These are phyloP conservation scores for Triops cancriformis DNA, from an alignment of 1,140 invertebrate genomes.

Conservation along the genomic window DNA sequence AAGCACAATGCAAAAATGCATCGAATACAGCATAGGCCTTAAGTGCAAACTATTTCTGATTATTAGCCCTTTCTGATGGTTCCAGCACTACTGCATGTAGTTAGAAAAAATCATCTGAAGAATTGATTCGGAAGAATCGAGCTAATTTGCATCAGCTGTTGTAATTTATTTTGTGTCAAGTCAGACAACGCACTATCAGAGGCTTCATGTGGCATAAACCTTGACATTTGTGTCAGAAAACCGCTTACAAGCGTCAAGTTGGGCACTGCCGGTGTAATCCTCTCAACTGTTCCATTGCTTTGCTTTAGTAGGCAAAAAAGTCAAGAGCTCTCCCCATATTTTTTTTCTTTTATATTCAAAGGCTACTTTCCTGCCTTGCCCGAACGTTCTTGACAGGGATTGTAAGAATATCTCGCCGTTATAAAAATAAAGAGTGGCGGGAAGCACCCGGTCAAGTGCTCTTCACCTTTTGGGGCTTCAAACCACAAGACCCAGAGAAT, in stretches of 20 bases:
- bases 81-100: too few species aligned
- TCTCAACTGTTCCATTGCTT: background rate
- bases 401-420: background rate
- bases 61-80: too few species aligned
- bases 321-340: background rate
- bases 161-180: too few species aligned
- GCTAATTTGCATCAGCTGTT: too few species aligned
- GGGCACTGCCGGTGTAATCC: background rate
- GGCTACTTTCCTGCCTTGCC: background rate
- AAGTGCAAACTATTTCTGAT: too few species aligned
- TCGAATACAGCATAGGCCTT: too few species aligned
- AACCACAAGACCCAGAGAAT: background rate
- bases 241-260: conserved; percentile 1
- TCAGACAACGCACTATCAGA: too few species aligned
- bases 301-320: background rate
- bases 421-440: background rate
- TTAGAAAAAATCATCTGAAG: too few species aligned
- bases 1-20: too few species aligned
- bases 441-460: conserved; percentile 12
- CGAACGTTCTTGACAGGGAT: background rate
- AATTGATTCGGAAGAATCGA: too few species aligned
- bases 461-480: background rate
- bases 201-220: background rate
- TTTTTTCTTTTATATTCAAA: background rate
- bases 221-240: background rate